phyloP scores from a whole-genome alignment of 2,113 vertebrate genomes.

The Empidonax traillii region DNA sequence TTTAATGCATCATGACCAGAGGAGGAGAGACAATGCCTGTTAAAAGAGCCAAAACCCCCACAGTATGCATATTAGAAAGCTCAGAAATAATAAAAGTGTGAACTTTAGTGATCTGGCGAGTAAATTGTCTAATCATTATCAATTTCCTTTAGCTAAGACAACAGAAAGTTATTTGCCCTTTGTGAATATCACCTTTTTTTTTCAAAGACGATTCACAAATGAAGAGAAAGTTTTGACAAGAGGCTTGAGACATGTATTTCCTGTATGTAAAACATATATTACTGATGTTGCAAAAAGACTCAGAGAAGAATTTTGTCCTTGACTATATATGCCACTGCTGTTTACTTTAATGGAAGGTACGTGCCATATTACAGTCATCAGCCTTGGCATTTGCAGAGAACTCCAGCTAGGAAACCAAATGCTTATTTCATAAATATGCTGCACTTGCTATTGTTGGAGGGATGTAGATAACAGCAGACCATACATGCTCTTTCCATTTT shows the following conservation, averaged over 20 bases:
- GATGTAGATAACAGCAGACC: background rate
- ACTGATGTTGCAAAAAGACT: background rate
- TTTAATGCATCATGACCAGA: background rate
- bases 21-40: background rate
- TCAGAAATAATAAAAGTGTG: background rate
- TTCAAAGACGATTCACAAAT: background rate
- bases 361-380: conserved; percentile 3
- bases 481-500: background rate
- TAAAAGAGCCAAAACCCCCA: background rate
- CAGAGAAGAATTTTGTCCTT: conserved; percentile 3
- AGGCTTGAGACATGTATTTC: background rate
- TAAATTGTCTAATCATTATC: background rate
- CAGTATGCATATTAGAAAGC: background rate
- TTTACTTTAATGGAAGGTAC: background rate
- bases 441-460: background rate
- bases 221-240: background rate
- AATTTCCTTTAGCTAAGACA: background rate
- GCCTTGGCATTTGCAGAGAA: background rate
- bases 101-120: background rate
- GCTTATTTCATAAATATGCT: background rate
- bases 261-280: background rate
- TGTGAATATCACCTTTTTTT: background rate
- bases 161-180: background rate
- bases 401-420: conserved; percentile 42
- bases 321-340: background rate